Percentiles rank a stretch among this genome's conserved stretches.
Evolutionary conservation across 2,888 invertebrate genomes (phyloP).

Genomic region (Chrysodeixis includens): DNA sequence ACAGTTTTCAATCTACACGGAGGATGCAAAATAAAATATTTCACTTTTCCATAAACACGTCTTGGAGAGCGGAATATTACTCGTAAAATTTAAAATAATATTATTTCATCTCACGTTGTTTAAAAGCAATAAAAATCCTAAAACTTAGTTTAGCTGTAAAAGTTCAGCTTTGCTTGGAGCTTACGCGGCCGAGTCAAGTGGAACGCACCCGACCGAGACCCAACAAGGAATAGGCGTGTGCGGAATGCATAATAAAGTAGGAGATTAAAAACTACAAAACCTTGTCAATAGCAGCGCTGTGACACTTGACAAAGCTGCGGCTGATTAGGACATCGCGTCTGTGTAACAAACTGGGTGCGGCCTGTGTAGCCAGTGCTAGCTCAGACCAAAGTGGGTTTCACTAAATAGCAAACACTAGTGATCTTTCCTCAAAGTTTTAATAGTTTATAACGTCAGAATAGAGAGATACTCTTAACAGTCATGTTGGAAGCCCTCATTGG

Average conservation of each 20-base stretch:
- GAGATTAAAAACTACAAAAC: slow-evolving; percentile 88
- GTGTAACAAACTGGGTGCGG: not conserved
- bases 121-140: slow-evolving; percentile 87
- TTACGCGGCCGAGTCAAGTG: slow-evolving; percentile 76
- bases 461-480: too few species aligned
- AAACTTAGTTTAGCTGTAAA: slow-evolving; percentile 84
- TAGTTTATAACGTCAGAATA: too few species aligned
- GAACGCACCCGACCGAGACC: slow-evolving; percentile 81
- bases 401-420: too few species aligned
- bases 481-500: too few species aligned
- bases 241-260: slow-evolving; percentile 87
- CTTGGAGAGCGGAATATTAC: slow-evolving; percentile 59
- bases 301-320: slow-evolving; percentile 55
- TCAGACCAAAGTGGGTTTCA: too few species aligned
- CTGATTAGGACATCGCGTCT: slow-evolving; percentile 30
- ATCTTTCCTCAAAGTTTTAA: too few species aligned
- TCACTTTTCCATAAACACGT: slow-evolving; percentile 37
- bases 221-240: slow-evolving; percentile 88
- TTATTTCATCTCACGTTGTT: slow-evolving; percentile 86
- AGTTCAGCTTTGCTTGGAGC: slow-evolving; percentile 83
- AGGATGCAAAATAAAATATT: not conserved
- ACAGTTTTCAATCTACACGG: not conserved
- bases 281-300: slow-evolving; percentile 81
- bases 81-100: slow-evolving; percentile 84
- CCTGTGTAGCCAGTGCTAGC: not conserved